phyloP scores from a whole-genome alignment of 92 coral and sea anemone genomes.

The Epizoanthus ramosus region DNA sequence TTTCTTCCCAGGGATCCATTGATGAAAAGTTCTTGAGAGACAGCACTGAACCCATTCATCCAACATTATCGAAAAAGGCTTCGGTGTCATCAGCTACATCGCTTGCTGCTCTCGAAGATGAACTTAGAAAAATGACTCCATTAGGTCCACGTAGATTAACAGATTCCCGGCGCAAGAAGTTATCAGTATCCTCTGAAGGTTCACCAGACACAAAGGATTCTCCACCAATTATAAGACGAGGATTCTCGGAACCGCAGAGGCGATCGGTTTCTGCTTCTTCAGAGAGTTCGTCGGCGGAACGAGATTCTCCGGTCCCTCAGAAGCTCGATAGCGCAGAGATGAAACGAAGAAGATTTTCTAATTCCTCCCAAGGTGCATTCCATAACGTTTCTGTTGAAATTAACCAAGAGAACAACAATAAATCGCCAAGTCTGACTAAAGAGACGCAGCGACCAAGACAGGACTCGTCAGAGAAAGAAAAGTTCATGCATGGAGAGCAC shows the following conservation, averaged over 20 bases:
- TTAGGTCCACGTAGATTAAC: conserved; percentile 58
- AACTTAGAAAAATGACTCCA: conserved; percentile 78
- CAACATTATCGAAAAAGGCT: conserved; percentile 36
- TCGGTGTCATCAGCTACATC: conserved; percentile 42
- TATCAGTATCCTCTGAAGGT: conserved; percentile 76
- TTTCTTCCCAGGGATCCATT: conserved; percentile 78
- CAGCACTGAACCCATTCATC: conserved; percentile 16
- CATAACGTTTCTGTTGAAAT: conserved; percentile 55
- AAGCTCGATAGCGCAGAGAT: conserved; percentile 59
- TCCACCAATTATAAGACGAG: conserved; percentile 27
- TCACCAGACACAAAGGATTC: conserved; percentile 52
- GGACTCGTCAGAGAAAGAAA: conserved; percentile 24
- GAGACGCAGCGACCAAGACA: neutral
- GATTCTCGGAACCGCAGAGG: conserved; percentile 8
- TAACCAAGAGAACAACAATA: conserved; percentile 39
- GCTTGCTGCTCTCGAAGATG: conserved; percentile 75
- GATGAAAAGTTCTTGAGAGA: conserved; percentile 61
- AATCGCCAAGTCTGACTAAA: neutral
- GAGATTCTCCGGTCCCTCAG: conserved; percentile 17
- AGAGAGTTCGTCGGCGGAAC: conserved; percentile 25
- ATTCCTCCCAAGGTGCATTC: conserved; percentile 59
- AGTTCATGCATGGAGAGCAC: conserved; percentile 41
- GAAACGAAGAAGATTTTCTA: conserved; percentile 53
- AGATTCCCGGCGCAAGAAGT: conserved; percentile 51
- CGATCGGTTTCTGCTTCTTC: conserved; percentile 26